phyloP scores from a whole-genome alignment of 2,797 vertebrate genomes.

The Myripristis murdjan region DNA sequence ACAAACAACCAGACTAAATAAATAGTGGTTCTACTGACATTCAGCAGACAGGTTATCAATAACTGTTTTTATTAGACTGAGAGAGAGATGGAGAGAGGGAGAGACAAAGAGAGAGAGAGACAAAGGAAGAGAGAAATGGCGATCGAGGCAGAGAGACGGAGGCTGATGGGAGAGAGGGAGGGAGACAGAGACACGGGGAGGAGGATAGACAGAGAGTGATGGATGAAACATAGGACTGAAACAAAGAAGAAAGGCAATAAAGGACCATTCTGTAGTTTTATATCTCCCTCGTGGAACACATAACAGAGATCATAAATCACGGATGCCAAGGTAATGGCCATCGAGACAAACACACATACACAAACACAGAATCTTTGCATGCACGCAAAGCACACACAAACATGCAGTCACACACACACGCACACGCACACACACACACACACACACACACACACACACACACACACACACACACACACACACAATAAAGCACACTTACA shows the following conservation, averaged over 20 bases:
- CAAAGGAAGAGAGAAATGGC: constrained; percentile 33
- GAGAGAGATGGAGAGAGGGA: constrained; percentile 54
- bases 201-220: constrained; percentile 63
- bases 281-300: constrained; percentile 74
- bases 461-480: constrained; percentile 7
- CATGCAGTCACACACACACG: background rate
- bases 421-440: constrained; percentile 5
- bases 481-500: background rate
- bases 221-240: constrained; percentile 65
- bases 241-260: constrained; percentile 82
- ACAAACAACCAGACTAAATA: constrained; percentile 50
- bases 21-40: constrained; percentile 62
- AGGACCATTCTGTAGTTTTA: constrained; percentile 81
- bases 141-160: constrained; percentile 6
- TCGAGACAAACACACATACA: constrained; percentile 3
- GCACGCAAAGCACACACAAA: constrained; percentile 2
- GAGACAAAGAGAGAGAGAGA: constrained; percentile 32
- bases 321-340: constrained; percentile 65
- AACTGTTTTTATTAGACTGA: constrained; percentile 65
- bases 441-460: background rate
- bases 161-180: constrained; percentile 11
- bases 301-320: constrained; percentile 81
- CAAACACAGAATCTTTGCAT: background rate
- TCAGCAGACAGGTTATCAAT: constrained; percentile 72
- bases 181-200: background rate